phyloP scores from a whole-genome alignment of 2,797 vertebrate genomes.

The Epinephelus malabaricus region DNA sequence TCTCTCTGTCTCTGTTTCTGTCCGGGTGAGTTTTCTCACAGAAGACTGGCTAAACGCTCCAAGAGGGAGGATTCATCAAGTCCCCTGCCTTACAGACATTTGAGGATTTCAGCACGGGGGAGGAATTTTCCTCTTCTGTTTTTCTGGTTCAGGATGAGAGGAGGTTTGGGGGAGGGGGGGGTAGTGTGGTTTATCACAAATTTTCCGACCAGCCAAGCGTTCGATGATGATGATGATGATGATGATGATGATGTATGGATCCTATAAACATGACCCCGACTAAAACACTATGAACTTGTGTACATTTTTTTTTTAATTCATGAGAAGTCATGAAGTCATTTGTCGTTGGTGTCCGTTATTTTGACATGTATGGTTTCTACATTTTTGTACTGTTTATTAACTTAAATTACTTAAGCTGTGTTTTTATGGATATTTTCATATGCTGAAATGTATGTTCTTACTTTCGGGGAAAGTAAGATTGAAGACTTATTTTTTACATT shows the following conservation, averaged over 20 bases:
- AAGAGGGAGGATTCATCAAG: constrained; percentile 77
- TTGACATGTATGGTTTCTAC: constrained; percentile 90
- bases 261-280: constrained; percentile 76
- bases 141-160: constrained; percentile 57
- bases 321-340: constrained; percentile 82
- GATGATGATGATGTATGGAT: constrained; percentile 78
- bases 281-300: constrained; percentile 84
- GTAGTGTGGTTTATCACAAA: constrained; percentile 52
- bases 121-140: constrained; percentile 52
- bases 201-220: constrained; percentile 76
- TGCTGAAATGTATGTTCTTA: constrained; percentile 96
- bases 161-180: constrained; percentile 21
- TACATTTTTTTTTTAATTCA: constrained; percentile 84
- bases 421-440: constrained; percentile 99
- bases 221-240: constrained; percentile 64
- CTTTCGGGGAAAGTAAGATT: constrained; percentile 99
- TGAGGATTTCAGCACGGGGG: constrained; percentile 79
- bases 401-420: constrained; percentile 93
- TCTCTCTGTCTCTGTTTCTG: constrained; percentile 37
- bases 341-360: constrained; percentile 78
- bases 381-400: constrained; percentile 95
- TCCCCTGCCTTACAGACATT: constrained; percentile 85
- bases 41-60: constrained; percentile 69
- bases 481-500: constrained; percentile 98
- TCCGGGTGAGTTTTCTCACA: constrained; percentile 69